These are phyloP conservation scores for Megaceryle maxima DNA, from an alignment of 2,113 vertebrate genomes.

Conservation along the genomic window DNA sequence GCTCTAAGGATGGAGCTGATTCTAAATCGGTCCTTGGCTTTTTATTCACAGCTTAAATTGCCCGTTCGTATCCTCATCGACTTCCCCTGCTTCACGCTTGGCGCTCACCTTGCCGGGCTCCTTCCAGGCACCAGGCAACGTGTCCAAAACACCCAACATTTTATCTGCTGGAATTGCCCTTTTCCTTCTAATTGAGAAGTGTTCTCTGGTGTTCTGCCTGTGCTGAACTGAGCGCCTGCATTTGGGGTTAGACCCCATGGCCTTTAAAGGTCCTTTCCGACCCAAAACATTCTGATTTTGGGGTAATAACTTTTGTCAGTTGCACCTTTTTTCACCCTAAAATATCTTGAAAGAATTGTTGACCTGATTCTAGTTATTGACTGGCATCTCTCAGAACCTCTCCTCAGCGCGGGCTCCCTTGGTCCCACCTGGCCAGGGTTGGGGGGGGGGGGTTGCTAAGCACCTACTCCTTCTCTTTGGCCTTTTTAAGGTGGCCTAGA, in stretches of 20 bases:
- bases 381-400: not conserved
- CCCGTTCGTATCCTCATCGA: fast-evolving
- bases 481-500: not conserved
- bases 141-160: fast-evolving
- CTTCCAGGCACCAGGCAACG: fast-evolving
- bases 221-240: fast-evolving
- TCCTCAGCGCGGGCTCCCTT: not conserved
- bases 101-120: not conserved
- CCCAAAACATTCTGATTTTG: not conserved
- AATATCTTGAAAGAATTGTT: not conserved
- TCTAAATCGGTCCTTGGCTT: not conserved
- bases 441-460: not conserved
- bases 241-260: not conserved
- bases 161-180: fast-evolving
- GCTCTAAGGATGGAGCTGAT: not conserved
- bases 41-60: not conserved
- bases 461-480: not conserved
- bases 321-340: not conserved
- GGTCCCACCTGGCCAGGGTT: not conserved
- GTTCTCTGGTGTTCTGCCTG: not conserved
- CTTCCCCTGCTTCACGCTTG: not conserved
- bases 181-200: not conserved
- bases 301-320: not conserved
- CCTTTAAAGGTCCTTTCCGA: not conserved
- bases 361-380: fast-evolving